Evolutionary conservation across 2,888 invertebrate genomes (phyloP).

Genomic region (Dryobota labecula): DNA sequence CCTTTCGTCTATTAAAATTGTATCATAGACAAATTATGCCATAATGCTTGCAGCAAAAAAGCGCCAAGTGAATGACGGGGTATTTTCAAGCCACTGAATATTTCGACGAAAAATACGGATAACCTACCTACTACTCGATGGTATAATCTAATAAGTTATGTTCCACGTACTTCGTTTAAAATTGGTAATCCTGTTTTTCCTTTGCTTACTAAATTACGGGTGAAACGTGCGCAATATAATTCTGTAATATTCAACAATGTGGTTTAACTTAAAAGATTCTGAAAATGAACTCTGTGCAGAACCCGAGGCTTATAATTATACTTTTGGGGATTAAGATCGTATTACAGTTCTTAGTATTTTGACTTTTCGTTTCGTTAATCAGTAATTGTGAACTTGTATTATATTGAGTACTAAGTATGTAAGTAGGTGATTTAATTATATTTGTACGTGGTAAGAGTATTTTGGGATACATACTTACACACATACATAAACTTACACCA

Average conservation of each 20-base stretch:
- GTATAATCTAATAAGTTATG: conserved; percentile 24
- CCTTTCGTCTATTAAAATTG: not conserved
- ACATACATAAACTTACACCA: not conserved
- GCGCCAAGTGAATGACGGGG: too few relatives aligned
- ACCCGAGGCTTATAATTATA: conserved; percentile 2
- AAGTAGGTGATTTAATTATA: conserved; percentile 5
- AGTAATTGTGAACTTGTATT: not conserved
- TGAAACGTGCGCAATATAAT: conserved; percentile 26
- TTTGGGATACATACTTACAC: not conserved
- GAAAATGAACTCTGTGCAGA: conserved; percentile 22
- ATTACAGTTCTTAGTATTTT: conserved; percentile 12
- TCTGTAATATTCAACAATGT: conserved; percentile 20
- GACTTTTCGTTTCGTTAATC: not conserved
- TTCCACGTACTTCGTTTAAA: conserved; percentile 32
- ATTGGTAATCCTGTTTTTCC: conserved; percentile 42
- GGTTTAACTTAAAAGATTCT: conserved; percentile 25
- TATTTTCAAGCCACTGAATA: not conserved
- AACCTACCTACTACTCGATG: not conserved
- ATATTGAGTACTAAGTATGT: too few relatives aligned
- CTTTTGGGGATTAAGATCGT: not conserved
- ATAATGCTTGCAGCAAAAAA: not conserved
- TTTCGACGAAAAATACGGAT: not conserved
- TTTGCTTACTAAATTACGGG: not conserved
- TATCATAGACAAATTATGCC: not conserved
- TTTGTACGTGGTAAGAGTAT: not conserved